A percentile compares a stretch with the other conserved stretches of the same genome.
These are phyloP conservation scores for Dinomys branickii DNA, from an alignment of 2,113 vertebrate species.

Conservation along the genomic window DNA sequence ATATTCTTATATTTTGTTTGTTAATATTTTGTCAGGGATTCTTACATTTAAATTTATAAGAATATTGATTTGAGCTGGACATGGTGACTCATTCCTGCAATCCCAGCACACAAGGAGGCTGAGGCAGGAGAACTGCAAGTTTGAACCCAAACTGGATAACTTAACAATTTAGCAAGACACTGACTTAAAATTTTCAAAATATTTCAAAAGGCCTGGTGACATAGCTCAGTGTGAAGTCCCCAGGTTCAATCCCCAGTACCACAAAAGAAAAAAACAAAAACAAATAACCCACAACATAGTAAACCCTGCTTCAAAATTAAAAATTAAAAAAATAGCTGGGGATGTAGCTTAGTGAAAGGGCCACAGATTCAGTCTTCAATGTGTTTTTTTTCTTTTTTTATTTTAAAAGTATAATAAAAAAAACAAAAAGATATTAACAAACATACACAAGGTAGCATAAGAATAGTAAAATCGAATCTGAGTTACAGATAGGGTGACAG, in stretches of 20 bases:
- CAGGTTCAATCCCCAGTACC: background rate
- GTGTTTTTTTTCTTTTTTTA: no score
- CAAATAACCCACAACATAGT: background rate
- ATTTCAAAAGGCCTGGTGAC: background rate
- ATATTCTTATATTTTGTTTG: background rate
- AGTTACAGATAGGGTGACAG: no score
- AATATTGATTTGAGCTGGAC: background rate
- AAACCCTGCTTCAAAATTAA: background rate
- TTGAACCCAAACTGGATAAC: background rate
- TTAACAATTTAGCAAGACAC: background rate
- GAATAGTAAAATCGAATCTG: no score
- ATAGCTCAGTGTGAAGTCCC: background rate
- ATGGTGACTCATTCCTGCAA: background rate
- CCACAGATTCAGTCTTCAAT: background rate
- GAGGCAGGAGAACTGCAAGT: background rate
- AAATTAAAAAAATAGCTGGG: background rate
- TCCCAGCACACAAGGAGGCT: background rate
- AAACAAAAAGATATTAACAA: no score
- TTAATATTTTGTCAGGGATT: slow-evolving; percentile 21
- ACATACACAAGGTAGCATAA: no score
- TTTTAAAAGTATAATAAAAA: no score
- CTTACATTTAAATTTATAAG: background rate
- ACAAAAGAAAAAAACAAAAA: background rate
- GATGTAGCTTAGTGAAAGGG: background rate
- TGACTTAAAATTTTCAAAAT: background rate